Base-by-base conservation (phyloP, 64 coral and sea anemone genomes). In the Montipora sp. region DNA sequence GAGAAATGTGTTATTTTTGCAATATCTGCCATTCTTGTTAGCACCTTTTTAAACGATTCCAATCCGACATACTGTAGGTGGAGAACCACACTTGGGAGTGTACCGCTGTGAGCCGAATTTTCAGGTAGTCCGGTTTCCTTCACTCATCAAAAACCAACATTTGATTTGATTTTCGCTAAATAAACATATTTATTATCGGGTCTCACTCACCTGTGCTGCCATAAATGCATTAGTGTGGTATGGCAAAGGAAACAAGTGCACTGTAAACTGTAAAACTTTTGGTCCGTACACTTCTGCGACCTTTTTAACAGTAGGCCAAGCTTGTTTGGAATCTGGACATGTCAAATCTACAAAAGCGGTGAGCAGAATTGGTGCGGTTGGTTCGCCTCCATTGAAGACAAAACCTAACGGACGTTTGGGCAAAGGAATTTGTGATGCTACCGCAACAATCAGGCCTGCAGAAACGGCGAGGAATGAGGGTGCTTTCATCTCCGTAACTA, bases 151-250 rank as follows among this genome's bases (percentile, higher is more conserved):
- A 36, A 36, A 36, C 36, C 36, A 36, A 36, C 36, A 36, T 36
- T 36, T 36, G 36, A 36, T 36, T 36, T 36, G 36, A 36, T 36
- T 36, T 36, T 36, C 36, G 36, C 36, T 36, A 36, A 36, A 36
- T 36, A 36, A 36, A 36, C 36, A 9, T 9, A 14, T 68, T 13
- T 68, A 68, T 15, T 16, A 15, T 50, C 48, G 2, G 0, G 3
- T 20, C 12, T 70, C 7, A 90, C 21, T 61, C 59, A 94, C 95
- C 89, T 98, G 95, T 24, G 92, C 95, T 11, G 95, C 92, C 21
- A 94, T n/a, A 51, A 98, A 98, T 50, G 95, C 92, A 73, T 98
- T 98, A 1, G 92, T 94, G 44, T 98, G 95, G 46, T 92, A 98
- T 22, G 95, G 88, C 16, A 98, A 58, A 18, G 95, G 95, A n/a